Percentiles rank a stretch among this genome's conserved stretches.
Conservation (phyloP, 2,888 invertebrate genomes). For the Tiliacea aurago region DNA sequence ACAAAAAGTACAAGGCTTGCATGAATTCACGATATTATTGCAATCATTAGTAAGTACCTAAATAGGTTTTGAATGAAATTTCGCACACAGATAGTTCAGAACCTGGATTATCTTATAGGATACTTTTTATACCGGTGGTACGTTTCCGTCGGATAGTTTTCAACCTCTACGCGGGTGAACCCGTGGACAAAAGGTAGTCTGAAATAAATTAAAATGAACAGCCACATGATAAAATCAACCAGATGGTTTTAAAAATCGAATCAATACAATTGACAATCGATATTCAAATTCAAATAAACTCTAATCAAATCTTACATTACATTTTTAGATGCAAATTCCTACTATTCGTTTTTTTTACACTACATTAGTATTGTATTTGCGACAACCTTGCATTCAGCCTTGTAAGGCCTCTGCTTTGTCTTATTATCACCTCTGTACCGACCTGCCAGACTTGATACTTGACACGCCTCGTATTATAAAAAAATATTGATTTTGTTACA, state of each 20-base stretch:
- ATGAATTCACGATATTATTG: too few species aligned
- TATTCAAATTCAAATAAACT: constrained; percentile 39
- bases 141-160: too few species aligned
- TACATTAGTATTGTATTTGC: constrained; percentile 67
- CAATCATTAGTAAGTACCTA: too few species aligned
- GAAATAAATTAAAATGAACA: background rate
- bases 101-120: too few species aligned
- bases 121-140: too few species aligned
- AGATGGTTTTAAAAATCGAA: constrained; percentile 4
- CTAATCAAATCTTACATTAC: constrained; percentile 46
- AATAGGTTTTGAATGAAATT: too few species aligned
- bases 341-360: constrained; percentile 67
- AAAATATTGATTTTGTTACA: background rate
- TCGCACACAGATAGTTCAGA: too few species aligned
- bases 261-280: constrained; percentile 17
- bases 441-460: constrained; percentile 78
- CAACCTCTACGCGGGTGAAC: too few species aligned
- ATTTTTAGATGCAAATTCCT: constrained; percentile 52
- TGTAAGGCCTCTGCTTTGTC: constrained; percentile 85
- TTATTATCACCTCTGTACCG: constrained; percentile 75
- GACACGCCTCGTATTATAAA: constrained; percentile 5
- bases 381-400: constrained; percentile 83
- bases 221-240: too few species aligned
- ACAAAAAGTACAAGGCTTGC: too few species aligned
- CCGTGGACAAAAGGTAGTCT: too few species aligned